These are phyloP conservation scores for Scaptomyza parva DNA, from an alignment of 2,888 invertebrate genomes.

Conservation along the genomic window DNA sequence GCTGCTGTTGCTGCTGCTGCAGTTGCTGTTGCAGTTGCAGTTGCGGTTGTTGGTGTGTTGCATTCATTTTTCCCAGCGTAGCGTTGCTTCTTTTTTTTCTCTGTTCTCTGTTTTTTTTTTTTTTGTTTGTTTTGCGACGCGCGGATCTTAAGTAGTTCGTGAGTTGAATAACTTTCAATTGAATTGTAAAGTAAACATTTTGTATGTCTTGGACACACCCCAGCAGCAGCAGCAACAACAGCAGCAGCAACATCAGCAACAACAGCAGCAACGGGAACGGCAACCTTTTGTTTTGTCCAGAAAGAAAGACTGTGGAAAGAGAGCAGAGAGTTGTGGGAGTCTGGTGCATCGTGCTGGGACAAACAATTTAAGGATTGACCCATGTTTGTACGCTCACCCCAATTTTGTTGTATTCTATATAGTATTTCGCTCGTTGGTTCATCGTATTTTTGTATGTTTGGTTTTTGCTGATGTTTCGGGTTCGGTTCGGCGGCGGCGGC, in stretches of 20 bases:
- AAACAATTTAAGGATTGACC: slow-evolving; percentile 75
- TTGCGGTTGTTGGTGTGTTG: slow-evolving; percentile 33
- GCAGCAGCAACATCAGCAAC: slow-evolving; percentile 51
- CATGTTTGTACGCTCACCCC: slow-evolving; percentile 27
- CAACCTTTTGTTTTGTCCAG: slow-evolving; percentile 64
- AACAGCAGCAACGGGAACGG: slow-evolving; percentile 52
- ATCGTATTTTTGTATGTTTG: background rate
- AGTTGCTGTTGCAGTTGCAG: slow-evolving; percentile 33
- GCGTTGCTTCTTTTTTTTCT: slow-evolving; percentile 69
- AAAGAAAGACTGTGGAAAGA: slow-evolving; percentile 11
- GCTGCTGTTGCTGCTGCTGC: slow-evolving; percentile 38
- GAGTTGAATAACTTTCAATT: slow-evolving; percentile 82
- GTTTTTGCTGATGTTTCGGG: too few species aligned
- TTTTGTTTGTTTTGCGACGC: slow-evolving; percentile 57
- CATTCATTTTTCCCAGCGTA: slow-evolving; percentile 67
- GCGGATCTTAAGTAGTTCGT: slow-evolving; percentile 80
- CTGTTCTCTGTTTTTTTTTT: slow-evolving; percentile 31
- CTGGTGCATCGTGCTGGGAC: slow-evolving; percentile 61
- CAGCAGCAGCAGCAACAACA: slow-evolving; percentile 54
- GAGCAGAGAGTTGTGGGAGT: slow-evolving; percentile 31
- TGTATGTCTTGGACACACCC: slow-evolving; percentile 76
- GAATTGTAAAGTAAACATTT: slow-evolving; percentile 82
- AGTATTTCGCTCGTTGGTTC: background rate
- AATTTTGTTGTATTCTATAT: slow-evolving; percentile 1
- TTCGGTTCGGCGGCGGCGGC: slow-evolving; percentile 20